Evolutionary conservation across 2,888 invertebrate species (phyloP).

Genomic region (Macrosiphum euphorbiae): DNA sequence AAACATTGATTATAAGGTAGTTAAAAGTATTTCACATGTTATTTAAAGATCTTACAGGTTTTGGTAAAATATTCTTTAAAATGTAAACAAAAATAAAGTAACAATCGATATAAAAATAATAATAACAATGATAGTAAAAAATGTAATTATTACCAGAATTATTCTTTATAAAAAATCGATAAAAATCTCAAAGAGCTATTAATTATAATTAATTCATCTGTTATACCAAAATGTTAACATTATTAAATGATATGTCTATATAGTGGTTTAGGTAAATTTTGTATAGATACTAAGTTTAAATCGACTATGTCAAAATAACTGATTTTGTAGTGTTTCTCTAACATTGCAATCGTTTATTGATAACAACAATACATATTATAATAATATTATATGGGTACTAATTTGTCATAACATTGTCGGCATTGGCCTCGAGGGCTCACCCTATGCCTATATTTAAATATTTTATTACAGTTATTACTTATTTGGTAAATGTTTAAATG

Average conservation of each 20-base stretch:
- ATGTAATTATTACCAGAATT: neutral
- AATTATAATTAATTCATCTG: neutral
- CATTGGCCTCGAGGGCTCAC: neutral
- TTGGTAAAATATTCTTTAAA: neutral
- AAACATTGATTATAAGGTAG: conserved; percentile 27
- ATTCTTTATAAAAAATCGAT: neutral
- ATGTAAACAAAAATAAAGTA: neutral
- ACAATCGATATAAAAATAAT: neutral
- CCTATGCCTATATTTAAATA: neutral
- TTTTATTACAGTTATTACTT: neutral
- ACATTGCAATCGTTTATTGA: neutral
- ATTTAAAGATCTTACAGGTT: neutral
- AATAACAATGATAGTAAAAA: neutral
- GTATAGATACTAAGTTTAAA: neutral
- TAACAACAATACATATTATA: neutral
- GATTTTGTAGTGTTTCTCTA: neutral
- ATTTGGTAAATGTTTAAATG: neutral
- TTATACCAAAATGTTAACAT: neutral
- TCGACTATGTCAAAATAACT: neutral
- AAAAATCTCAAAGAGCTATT: neutral
- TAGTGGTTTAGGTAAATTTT: neutral
- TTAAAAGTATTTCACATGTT: conserved; percentile 28
- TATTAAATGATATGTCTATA: neutral
- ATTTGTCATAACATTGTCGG: neutral
- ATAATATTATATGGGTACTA: neutral